Percentiles rank a stretch among this genome's conserved stretches.
These are phyloP conservation scores for Acholoe squamosa DNA, from an alignment of 2,888 invertebrate genomes.

Conservation along the genomic window DNA sequence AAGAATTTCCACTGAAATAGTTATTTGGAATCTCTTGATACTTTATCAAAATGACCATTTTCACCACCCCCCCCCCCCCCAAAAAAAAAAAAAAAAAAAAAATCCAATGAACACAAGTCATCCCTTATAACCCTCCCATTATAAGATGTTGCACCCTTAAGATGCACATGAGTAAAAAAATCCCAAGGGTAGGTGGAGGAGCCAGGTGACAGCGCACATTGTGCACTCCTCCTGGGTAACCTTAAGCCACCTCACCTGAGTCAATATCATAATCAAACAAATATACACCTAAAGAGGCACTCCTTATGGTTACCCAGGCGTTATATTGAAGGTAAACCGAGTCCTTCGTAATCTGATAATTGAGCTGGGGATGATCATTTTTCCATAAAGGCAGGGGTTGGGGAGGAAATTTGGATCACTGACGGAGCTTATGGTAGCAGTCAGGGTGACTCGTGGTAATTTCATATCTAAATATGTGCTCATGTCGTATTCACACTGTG, in stretches of 20 bases:
- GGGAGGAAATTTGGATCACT: slow-evolving; percentile 23
- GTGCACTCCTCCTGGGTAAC: not conserved
- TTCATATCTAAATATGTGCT: not conserved
- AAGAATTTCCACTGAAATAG: no score
- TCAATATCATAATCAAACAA: not conserved
- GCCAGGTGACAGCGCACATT: not conserved
- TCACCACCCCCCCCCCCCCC: no score
- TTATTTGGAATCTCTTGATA: no score
- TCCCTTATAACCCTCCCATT: no score
- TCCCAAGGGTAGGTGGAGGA: not conserved
- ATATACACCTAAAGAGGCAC: not conserved
- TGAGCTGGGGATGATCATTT: slow-evolving; percentile 18
- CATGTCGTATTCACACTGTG: no score
- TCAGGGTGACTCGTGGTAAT: no score
- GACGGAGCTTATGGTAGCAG: no score
- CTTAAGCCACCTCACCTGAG: not conserved
- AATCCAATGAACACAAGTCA: no score
- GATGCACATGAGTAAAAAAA: no score
- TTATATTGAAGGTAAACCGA: not conserved
- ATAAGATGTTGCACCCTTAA: no score
- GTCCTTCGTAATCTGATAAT: not conserved
- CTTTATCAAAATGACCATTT: no score
- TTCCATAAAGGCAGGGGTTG: not conserved
- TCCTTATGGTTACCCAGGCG: not conserved
- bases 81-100: no score